Evolutionary conservation across 1,140 invertebrate genomes (phyloP), one percentile per base, ranked within the genome.

Genomic region (Melitaea cinxia): DNA sequence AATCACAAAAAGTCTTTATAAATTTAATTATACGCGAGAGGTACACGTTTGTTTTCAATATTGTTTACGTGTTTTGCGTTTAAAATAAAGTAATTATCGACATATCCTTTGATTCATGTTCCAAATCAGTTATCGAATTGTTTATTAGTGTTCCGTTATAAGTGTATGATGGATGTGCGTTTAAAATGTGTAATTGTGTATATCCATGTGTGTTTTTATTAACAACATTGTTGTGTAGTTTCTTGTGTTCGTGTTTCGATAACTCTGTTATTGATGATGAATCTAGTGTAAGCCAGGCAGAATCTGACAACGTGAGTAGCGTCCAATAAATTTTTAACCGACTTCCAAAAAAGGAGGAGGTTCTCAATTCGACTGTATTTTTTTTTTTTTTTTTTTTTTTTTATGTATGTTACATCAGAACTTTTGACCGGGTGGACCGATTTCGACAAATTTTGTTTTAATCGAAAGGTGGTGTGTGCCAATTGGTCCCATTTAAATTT

Each of bases 1-100:
- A 65, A 65, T 65, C 54, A 6, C 14, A 35, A 57, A 65, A 63
- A 50, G 37, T 65, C 37, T 63, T 58, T 33, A 19, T 12, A 63
- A 37, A 56, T 56, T 56, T 35, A 56, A 55, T 63, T 39, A 49
- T n/a, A 35, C 47, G 37, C 21, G 14, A 23, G 28, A n/a, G 6
- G 59, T 9, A 23, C 17, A 28, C 14, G 14, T 62, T 62, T 62
- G 4, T 12, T 37, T 42, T 45, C 24, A 37, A 10, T 17, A 15
- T 50, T 49, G 45, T 62, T 35, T 62, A 62, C 23, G 12, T 1
- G 23, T 26, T 42, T 2, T 21, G 26, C 12, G 24, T 24, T 37
- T 35, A 17, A 50, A 52, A 52, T 52, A 52, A 37, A 24, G n/a
- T 10, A 30, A 55, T 23, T 47, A n/a, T n/a, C n/a, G n/a, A n/a